Percentiles rank a stretch among this genome's conserved stretches.
phyloP scores from a whole-genome alignment of 2,113 vertebrate species.

The Peucedramus taeniatus region DNA sequence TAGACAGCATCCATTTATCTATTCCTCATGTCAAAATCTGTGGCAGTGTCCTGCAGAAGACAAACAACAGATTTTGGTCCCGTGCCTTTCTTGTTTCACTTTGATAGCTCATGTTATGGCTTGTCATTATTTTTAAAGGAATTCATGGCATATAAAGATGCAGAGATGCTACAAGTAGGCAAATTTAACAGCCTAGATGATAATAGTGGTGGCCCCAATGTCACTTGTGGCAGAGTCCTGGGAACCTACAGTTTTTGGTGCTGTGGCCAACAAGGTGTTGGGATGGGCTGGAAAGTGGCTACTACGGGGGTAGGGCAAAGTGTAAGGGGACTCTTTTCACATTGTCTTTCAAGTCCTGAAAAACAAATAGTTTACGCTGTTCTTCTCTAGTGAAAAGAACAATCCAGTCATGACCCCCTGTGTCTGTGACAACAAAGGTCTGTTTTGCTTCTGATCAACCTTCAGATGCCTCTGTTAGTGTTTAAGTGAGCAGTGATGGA shows the following conservation, averaged over 20 bases:
- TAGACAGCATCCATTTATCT: background rate
- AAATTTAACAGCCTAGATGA: background rate
- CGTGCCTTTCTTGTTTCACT: background rate
- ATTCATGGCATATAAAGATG: background rate
- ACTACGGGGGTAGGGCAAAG: background rate
- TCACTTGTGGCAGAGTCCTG: background rate
- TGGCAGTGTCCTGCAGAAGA: background rate
- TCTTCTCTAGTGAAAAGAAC: rapidly evolving
- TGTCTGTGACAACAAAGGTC: background rate
- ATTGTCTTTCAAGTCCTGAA: background rate
- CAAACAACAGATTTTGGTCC: background rate
- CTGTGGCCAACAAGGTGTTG: background rate
- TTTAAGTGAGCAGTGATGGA: background rate
- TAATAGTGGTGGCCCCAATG: rapidly evolving
- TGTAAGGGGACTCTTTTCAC: background rate
- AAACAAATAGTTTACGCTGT: background rate
- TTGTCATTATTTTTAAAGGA: background rate
- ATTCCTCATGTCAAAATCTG: background rate
- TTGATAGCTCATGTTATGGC: background rate
- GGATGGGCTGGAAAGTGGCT: background rate
- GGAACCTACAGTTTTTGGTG: background rate
- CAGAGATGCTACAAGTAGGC: background rate
- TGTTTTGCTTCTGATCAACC: conserved; percentile 3
- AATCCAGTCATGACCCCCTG: background rate
- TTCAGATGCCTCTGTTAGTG: conserved; percentile 20